These are phyloP conservation scores for Vulpes vulpes DNA, from an alignment of 2,113 vertebrate species.

Conservation along the genomic window DNA sequence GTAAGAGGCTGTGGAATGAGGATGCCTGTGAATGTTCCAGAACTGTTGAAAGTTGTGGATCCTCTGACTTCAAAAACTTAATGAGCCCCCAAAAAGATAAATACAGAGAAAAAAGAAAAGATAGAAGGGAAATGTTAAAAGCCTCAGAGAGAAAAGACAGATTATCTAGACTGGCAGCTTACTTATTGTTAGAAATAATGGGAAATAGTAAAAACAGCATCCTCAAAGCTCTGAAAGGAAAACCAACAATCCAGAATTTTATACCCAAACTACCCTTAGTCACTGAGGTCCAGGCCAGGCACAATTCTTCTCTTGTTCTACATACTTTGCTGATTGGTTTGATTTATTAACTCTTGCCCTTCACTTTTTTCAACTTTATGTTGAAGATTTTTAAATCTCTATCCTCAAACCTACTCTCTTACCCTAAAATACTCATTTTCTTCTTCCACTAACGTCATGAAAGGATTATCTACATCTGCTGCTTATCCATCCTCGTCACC, in stretches of 20 bases:
- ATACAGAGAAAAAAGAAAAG: not conserved
- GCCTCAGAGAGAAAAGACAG: not conserved
- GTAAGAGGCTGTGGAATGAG: not conserved
- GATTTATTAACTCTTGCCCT: not conserved
- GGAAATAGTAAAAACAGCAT: not conserved
- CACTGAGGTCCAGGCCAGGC: not conserved
- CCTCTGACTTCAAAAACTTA: not conserved
- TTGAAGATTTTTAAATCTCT: not conserved
- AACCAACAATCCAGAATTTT: not conserved
- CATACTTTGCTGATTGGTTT: not conserved
- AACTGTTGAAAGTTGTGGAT: not conserved
- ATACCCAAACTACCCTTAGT: not conserved
- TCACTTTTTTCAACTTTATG: not conserved
- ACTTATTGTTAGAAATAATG: not conserved
- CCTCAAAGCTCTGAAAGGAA: not conserved
- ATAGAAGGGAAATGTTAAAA: not conserved
- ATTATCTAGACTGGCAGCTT: not conserved
- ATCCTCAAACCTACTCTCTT: not conserved
- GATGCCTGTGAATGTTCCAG: not conserved
- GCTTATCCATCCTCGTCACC: not conserved
- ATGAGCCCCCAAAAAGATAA: not conserved
- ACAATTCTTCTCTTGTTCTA: not conserved
- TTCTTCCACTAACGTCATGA: not conserved
- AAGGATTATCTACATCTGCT: not conserved
- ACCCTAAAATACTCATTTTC: not conserved